These are phyloP conservation scores for Frankliniella intonsa DNA, from an alignment of 2,888 invertebrate species.

Conservation along the genomic window DNA sequence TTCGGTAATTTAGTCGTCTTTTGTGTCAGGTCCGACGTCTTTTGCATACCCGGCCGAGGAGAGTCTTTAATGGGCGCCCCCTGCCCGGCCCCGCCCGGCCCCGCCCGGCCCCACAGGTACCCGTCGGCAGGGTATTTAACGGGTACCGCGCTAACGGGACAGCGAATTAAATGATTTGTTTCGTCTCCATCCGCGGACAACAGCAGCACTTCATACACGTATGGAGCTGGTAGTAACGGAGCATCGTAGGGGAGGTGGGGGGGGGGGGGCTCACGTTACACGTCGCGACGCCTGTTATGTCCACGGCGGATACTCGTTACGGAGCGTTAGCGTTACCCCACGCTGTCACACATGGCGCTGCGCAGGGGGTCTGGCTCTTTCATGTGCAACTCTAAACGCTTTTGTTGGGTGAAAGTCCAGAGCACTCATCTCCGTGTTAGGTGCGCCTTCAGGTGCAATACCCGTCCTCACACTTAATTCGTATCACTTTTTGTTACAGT, in stretches of 20 bases:
- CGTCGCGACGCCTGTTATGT: not conserved
- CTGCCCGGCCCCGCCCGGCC: not conserved
- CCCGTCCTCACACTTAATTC: too few relatives aligned
- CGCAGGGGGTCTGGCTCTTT: too few relatives aligned
- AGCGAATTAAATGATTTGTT: slow-evolving; percentile 11
- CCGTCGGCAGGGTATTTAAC: not conserved
- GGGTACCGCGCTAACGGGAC: slow-evolving; percentile 8
- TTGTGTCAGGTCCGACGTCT: not conserved
- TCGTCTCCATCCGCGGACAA: not conserved
- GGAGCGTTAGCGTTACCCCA: too few relatives aligned
- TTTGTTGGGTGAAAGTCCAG: too few relatives aligned
- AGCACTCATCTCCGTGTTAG: too few relatives aligned
- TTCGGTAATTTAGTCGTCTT: not conserved
- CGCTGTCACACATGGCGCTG: too few relatives aligned
- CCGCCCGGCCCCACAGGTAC: not conserved
- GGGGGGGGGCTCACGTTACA: not conserved
- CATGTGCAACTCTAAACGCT: too few relatives aligned
- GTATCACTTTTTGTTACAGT: too few relatives aligned
- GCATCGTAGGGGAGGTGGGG: not conserved
- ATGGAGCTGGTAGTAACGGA: too few relatives aligned
- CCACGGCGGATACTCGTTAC: not conserved
- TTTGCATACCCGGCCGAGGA: not conserved
- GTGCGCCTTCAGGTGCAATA: too few relatives aligned
- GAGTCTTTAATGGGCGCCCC: not conserved
- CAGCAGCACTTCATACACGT: too few relatives aligned